Evolutionary conservation across 2,113 vertebrate genomes (phyloP).

Genomic region (Eudyptes chrysolophus): DNA sequence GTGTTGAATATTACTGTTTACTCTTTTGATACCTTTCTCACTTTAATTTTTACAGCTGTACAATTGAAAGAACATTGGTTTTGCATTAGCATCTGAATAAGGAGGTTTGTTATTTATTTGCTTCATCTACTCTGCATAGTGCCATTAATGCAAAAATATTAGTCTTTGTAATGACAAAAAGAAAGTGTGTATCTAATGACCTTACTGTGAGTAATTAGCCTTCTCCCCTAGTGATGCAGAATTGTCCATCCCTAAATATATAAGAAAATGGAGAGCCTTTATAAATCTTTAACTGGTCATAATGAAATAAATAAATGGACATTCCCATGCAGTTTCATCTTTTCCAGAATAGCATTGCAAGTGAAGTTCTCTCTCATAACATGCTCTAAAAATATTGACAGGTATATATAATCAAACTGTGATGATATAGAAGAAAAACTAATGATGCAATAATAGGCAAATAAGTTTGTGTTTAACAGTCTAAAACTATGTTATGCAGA

Average conservation of each 20-base stretch:
- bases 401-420: conserved; percentile 48
- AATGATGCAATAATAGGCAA: conserved; percentile 30
- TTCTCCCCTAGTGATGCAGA: conserved; percentile 59
- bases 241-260: conserved; percentile 59
- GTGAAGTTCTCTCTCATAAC: not conserved
- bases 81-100: conserved; percentile 46
- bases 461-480: conserved; percentile 36
- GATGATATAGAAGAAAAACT: conserved; percentile 32
- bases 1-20: conserved; percentile 2
- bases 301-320: not conserved
- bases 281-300: conserved; percentile 18
- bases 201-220: conserved; percentile 67
- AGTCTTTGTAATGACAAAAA: conserved; percentile 68
- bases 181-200: conserved; percentile 70
- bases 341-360: not conserved
- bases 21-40: conserved; percentile 50
- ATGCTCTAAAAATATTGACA: conserved; percentile 40
- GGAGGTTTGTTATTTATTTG: conserved; percentile 63
- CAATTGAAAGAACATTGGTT: conserved; percentile 53
- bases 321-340: not conserved
- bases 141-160: conserved; percentile 64
- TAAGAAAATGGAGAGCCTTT: conserved; percentile 55
- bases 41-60: conserved; percentile 60
- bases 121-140: conserved; percentile 54
- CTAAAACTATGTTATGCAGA: conserved; percentile 26